These are phyloP conservation scores for Centruroides sculpturatus DNA, from an alignment of 1,140 invertebrate genomes.

Conservation along the genomic window DNA sequence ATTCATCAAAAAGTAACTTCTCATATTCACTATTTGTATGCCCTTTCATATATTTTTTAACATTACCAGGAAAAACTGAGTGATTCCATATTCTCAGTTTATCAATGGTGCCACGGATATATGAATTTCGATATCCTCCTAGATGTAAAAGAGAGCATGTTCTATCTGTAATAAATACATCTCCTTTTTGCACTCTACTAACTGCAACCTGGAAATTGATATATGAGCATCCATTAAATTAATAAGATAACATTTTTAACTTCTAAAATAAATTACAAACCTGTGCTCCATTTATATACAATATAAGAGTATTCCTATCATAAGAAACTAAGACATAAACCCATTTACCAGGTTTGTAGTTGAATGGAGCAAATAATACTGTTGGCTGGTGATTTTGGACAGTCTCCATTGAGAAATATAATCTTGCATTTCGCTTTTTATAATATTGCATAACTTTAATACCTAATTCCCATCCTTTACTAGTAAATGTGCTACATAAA, in stretches of 20 bases:
- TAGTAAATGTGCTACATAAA: neutral
- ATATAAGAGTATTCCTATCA: neutral
- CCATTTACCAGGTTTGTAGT: neutral
- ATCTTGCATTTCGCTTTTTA: neutral
- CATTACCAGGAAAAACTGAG: neutral
- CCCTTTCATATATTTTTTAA: neutral
- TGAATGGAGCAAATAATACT: neutral
- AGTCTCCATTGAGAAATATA: neutral
- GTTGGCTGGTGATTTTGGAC: neutral
- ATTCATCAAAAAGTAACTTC: neutral
- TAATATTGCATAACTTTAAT: neutral
- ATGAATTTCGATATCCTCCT: neutral
- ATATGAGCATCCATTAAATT: neutral
- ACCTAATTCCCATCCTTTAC: neutral
- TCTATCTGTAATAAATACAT: neutral
- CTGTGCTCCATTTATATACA: conserved; percentile 1
- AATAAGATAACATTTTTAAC: too few species aligned
- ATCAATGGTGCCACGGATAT: neutral
- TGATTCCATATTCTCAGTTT: neutral
- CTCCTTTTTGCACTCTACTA: neutral
- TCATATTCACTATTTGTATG: neutral
- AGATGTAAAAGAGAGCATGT: neutral
- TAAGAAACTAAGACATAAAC: neutral
- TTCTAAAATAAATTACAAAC: neutral
- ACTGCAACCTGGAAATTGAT: neutral